These are phyloP conservation scores for Ranitomeya imitator DNA, from an alignment of 2,113 vertebrate genomes.

Conservation along the genomic window DNA sequence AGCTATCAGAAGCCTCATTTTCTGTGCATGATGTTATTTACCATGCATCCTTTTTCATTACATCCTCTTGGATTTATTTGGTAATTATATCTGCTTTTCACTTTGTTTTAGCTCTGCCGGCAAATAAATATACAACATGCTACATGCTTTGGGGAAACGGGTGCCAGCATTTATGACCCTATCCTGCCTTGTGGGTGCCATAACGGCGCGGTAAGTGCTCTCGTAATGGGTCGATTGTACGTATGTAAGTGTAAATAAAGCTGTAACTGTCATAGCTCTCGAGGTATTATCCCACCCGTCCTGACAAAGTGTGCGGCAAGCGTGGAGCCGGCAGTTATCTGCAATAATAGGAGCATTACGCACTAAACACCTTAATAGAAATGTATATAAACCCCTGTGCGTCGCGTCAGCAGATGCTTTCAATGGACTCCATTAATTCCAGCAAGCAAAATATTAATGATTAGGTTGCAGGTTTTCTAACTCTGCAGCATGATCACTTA, in stretches of 20 bases:
- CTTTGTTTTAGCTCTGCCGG: not conserved
- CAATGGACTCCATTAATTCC: not conserved
- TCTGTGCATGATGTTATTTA: not conserved
- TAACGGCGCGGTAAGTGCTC: constrained; percentile 16
- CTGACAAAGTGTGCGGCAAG: not conserved
- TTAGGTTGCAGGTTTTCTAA: no score
- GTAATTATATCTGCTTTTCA: not conserved
- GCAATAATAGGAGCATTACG: constrained; percentile 21
- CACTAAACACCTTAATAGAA: constrained; percentile 12
- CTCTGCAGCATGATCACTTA: no score
- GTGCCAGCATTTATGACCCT: not conserved
- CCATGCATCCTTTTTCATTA: not conserved
- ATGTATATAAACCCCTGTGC: not conserved
- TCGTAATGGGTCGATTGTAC: not conserved
- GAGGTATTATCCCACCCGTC: not conserved
- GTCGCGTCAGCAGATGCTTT: not conserved
- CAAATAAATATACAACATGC: not conserved
- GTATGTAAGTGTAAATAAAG: constrained; percentile 11
- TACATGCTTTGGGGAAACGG: not conserved
- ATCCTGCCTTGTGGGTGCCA: constrained; percentile 17
- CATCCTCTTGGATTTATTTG: not conserved
- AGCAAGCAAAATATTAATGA: not conserved
- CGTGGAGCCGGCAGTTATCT: not conserved
- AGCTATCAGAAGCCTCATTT: not conserved
- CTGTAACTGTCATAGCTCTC: constrained; percentile 13